Percentiles rank a stretch among this genome's conserved stretches.
Conservation (phyloP, 1,140 invertebrate species). For the Triops longicaudatus region DNA sequence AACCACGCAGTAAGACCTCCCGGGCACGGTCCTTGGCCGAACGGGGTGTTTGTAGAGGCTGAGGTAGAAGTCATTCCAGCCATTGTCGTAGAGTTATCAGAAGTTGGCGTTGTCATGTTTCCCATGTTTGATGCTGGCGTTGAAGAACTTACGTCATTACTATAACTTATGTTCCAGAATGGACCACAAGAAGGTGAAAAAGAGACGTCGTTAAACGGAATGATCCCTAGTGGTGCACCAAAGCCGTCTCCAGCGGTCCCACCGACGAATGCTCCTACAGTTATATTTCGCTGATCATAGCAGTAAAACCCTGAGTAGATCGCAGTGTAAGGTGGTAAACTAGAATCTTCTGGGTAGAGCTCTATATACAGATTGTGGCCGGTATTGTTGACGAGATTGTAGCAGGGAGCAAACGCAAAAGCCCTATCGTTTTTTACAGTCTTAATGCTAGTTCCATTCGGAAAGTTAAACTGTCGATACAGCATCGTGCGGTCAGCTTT, state of each 20-base stretch:
- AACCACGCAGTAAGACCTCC: conserved; percentile 1
- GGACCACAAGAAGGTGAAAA: neutral
- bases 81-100: neutral
- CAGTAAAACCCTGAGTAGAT: neutral
- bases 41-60: neutral
- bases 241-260: neutral
- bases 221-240: neutral
- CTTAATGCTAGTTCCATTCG: neutral
- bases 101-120: neutral
- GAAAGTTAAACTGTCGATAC: neutral
- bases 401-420: neutral
- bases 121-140: neutral
- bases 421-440: neutral
- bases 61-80: neutral
- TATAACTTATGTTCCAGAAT: neutral
- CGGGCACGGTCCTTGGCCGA: neutral
- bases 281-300: neutral
- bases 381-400: neutral
- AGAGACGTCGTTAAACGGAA: neutral
- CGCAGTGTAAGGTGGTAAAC: neutral
- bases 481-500: neutral
- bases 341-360: neutral
- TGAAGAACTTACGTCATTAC: neutral
- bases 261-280: neutral
- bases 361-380: neutral